These are phyloP conservation scores for Synergus laeviventris DNA, from an alignment of 2,888 invertebrate genomes.

Conservation along the genomic window DNA sequence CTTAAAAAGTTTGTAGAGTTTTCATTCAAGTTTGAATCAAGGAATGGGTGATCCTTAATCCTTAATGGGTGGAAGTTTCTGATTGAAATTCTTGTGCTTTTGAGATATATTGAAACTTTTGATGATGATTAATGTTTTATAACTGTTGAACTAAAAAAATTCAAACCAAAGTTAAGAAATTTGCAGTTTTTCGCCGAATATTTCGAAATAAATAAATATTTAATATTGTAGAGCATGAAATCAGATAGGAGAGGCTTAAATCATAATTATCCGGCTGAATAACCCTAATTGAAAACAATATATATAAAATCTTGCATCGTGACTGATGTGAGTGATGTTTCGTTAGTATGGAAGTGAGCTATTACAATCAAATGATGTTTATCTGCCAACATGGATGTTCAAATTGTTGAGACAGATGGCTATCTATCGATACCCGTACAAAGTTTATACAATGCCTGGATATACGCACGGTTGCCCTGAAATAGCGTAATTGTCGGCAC, in stretches of 20 bases:
- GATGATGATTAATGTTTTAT: background rate
- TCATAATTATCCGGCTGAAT: background rate
- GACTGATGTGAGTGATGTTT: background rate
- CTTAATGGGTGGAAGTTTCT: slow-evolving; percentile 34
- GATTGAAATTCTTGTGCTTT: slow-evolving; percentile 17
- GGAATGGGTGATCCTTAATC: slow-evolving; percentile 8
- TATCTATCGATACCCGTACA: background rate
- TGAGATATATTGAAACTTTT: slow-evolving; percentile 15
- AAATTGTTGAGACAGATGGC: slow-evolving; percentile 23
- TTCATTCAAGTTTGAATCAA: slow-evolving; percentile 28
- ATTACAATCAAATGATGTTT: slow-evolving; percentile 22
- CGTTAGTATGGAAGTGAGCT: slow-evolving; percentile 1
- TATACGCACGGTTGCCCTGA: slow-evolving; percentile 18
- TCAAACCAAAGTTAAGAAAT: no score
- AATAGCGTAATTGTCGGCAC: slow-evolving; percentile 21
- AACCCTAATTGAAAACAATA: slow-evolving; percentile 9
- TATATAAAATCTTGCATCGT: background rate
- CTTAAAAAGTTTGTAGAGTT: slow-evolving; percentile 23
- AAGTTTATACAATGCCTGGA: slow-evolving; percentile 14
- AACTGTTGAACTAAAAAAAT: background rate
- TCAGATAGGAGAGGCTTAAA: background rate
- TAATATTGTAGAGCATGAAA: background rate
- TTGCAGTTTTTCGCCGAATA: no score
- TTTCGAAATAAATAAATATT: no score
- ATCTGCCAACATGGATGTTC: background rate